Conservation (phyloP, 2,888 invertebrate species). For the Cheilosia variabilis region DNA sequence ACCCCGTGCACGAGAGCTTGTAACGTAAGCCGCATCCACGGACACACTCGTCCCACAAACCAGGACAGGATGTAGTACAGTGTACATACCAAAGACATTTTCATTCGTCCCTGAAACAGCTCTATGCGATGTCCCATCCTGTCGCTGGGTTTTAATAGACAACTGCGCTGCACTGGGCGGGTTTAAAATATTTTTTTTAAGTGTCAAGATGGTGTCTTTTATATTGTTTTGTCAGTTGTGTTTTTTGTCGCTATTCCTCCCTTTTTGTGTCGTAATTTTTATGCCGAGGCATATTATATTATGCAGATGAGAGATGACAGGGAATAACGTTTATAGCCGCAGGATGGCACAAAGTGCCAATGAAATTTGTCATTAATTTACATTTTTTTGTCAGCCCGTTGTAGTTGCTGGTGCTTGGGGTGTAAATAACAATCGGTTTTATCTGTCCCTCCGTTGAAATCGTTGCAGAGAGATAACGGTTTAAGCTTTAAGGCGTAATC, state of each 20-base stretch:
- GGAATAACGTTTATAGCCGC: constrained; percentile 23
- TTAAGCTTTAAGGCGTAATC: background rate
- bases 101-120: constrained; percentile 22
- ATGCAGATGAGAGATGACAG: constrained; percentile 35
- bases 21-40: constrained; percentile 9
- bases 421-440: constrained; percentile 7
- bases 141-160: constrained; percentile 32
- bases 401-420: background rate
- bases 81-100: background rate
- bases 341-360: constrained; percentile 36
- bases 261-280: constrained; percentile 20
- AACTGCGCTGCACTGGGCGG: background rate
- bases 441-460: background rate
- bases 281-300: constrained; percentile 27
- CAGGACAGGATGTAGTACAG: constrained; percentile 1
- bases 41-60: constrained; percentile 15
- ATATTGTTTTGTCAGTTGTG: background rate
- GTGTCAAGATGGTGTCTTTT: constrained; percentile 40
- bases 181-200: constrained; percentile 26
- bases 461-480: background rate
- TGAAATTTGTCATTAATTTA: constrained; percentile 52
- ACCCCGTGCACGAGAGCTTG: constrained; percentile 19
- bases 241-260: background rate
- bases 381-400: background rate
- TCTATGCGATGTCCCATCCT: constrained; percentile 11